Conservation (phyloP, 1,140 invertebrate species). For the Drosophila albomicans region DNA sequence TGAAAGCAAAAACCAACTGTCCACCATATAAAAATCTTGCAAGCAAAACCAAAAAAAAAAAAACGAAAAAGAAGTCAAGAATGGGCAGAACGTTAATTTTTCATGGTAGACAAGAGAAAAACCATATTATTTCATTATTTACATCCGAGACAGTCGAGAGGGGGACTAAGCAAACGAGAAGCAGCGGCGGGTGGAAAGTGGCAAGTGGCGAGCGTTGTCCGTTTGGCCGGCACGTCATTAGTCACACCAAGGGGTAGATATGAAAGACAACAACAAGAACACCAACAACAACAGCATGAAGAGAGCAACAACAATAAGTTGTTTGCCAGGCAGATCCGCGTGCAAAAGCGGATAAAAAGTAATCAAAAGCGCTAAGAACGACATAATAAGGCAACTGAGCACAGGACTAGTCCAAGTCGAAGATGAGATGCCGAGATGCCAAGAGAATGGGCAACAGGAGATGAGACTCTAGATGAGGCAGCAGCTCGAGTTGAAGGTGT, state of each 20-base stretch:
- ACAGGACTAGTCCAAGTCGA: conserved; percentile 31
- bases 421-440: conserved; percentile 17
- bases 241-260: conserved; percentile 69
- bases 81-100: conserved; percentile 78
- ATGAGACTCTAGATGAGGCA: not conserved
- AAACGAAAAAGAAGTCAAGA: conserved; percentile 62
- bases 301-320: conserved; percentile 35
- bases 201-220: conserved; percentile 51
- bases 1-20: conserved; percentile 77
- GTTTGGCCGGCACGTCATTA: conserved; percentile 72
- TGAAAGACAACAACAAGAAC: conserved; percentile 53
- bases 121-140: conserved; percentile 83
- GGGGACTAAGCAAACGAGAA: conserved; percentile 56
- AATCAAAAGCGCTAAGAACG: conserved; percentile 83
- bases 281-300: conserved; percentile 12
- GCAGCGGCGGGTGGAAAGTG: conserved; percentile 12
- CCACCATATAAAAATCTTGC: conserved; percentile 51
- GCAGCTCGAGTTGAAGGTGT: conserved; percentile 58
- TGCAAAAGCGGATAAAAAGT: conserved; percentile 78
- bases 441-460: not conserved
- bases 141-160: conserved; percentile 45
- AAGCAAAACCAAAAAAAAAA: no score
- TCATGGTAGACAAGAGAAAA: conserved; percentile 76
- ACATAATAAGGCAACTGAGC: conserved; percentile 78
- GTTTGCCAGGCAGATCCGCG: conserved; percentile 63